Percentiles rank a stretch among this genome's conserved stretches.
phyloP scores from a whole-genome alignment of 2,888 invertebrate species.

The Rhaphigaster nebulosa region DNA sequence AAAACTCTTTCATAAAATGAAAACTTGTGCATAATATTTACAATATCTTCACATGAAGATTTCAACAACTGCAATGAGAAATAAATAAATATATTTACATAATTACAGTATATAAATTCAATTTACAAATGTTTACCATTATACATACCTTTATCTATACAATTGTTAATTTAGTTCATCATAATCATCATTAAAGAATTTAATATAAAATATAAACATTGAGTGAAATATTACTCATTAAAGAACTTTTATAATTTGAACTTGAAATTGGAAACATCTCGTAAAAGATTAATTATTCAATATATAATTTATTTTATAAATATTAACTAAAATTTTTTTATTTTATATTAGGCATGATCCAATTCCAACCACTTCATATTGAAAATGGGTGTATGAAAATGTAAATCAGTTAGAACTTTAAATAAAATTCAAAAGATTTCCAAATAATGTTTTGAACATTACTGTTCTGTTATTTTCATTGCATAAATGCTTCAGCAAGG shows the following conservation, averaged over 20 bases:
- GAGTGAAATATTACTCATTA: neutral
- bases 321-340: neutral
- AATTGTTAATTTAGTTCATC: neutral
- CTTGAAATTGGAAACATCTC: neutral
- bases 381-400: neutral
- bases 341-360: neutral
- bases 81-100: conserved; percentile 40
- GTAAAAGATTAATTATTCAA: conserved; percentile 7
- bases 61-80: neutral
- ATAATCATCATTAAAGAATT: neutral
- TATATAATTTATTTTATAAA: neutral
- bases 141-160: neutral
- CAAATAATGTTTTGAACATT: conserved; percentile 23
- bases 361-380: neutral
- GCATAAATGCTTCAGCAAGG: conserved; percentile 62
- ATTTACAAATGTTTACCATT: neutral
- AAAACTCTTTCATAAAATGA: neutral
- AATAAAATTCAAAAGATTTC: neutral
- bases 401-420: neutral
- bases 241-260: neutral
- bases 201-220: neutral
- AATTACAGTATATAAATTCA: conserved; percentile 22
- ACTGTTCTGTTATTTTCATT: conserved; percentile 39
- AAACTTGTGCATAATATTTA: neutral
- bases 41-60: neutral